Conservation (phyloP, 2,797 vertebrate genomes). For the Melopsittacus undulatus region DNA sequence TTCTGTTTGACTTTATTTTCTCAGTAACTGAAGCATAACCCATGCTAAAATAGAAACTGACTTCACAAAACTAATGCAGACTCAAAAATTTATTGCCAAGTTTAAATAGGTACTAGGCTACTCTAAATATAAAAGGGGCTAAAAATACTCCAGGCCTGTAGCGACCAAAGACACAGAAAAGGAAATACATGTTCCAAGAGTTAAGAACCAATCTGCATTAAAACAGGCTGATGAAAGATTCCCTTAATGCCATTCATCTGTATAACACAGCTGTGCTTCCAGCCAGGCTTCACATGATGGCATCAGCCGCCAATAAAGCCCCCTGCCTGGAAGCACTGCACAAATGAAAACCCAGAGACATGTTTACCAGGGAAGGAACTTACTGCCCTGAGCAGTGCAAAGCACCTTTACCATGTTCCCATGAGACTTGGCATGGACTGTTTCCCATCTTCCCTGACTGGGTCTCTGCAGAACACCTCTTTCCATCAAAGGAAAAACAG, state of each 20-base stretch:
- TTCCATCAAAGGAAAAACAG: background rate
- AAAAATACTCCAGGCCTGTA: background rate
- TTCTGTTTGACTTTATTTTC: background rate
- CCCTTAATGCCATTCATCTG: background rate
- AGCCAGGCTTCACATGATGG: rapidly evolving
- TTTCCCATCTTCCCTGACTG: background rate
- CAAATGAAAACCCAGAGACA: background rate
- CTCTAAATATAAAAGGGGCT: background rate
- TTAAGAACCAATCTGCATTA: background rate
- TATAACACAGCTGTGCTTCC: background rate
- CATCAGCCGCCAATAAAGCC: rapidly evolving
- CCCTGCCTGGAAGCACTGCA: background rate
- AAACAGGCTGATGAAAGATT: background rate
- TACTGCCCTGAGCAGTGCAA: background rate
- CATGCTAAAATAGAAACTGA: background rate
- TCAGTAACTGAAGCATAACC: background rate
- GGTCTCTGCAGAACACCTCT: background rate
- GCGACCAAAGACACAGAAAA: background rate
- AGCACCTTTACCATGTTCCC: background rate
- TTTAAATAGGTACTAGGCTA: background rate
- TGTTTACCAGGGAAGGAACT: background rate
- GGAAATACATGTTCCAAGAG: background rate
- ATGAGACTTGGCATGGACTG: background rate
- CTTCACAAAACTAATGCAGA: background rate
- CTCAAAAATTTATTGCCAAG: background rate